These are phyloP conservation scores for Chaetoderma sp. DNA, from an alignment of 2,888 invertebrate genomes.

Conservation along the genomic window DNA sequence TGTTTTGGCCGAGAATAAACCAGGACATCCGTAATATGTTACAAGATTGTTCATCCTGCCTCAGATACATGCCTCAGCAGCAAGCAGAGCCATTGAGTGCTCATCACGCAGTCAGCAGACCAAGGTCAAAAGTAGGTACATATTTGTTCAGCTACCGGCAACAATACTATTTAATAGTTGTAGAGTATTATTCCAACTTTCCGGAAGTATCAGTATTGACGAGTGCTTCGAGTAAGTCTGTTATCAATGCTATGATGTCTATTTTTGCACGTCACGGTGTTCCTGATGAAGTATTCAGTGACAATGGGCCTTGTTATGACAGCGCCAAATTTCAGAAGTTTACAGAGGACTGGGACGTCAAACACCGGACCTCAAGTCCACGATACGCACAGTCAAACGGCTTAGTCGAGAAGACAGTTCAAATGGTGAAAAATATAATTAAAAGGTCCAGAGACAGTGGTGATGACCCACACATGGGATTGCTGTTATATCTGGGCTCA, in stretches of 20 bases:
- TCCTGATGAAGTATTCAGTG: conserved; percentile 11
- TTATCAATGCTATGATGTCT: conserved; percentile 3
- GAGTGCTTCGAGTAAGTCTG: not conserved
- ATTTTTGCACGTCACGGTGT: conserved; percentile 18
- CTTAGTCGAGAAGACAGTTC: conserved; percentile 21
- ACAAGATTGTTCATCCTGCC: conserved; percentile 9
- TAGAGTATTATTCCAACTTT: conserved; percentile 4
- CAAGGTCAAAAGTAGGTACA: conserved; percentile 13
- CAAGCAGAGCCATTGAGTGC: not conserved
- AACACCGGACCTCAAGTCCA: conserved; percentile 18
- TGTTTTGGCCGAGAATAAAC: conserved; percentile 24
- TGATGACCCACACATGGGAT: too few species aligned
- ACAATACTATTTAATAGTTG: conserved; percentile 7
- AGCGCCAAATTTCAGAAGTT: conserved; percentile 22
- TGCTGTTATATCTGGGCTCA: too few species aligned
- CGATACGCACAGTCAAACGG: conserved; percentile 27
- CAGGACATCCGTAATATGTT: conserved; percentile 5
- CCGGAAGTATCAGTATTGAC: not conserved
- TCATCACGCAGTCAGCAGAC: conserved; percentile 7
- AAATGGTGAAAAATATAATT: conserved; percentile 23
- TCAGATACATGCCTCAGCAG: not conserved
- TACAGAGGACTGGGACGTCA: conserved; percentile 18
- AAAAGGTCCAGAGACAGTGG: too few species aligned
- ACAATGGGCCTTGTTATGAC: conserved; percentile 18
- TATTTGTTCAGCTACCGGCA: conserved; percentile 6